Percentiles rank a stretch among this genome's conserved stretches.
phyloP scores from a whole-genome alignment of 1,140 invertebrate species.

The Drosophila oshimai region DNA sequence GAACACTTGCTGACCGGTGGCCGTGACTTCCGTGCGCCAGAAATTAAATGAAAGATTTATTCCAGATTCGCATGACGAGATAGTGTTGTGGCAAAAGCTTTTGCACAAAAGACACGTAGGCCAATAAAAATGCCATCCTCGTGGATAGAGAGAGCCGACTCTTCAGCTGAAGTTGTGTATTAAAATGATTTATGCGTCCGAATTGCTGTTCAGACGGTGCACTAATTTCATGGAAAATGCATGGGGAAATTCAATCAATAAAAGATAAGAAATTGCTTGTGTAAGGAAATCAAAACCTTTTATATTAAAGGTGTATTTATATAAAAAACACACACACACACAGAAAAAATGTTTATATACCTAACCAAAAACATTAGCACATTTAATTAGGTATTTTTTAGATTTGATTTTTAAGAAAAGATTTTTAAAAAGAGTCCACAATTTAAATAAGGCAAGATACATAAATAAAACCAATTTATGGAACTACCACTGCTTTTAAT shows the following conservation, averaged over 20 bases:
- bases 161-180: constrained; percentile 35
- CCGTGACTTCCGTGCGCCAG: constrained; percentile 71
- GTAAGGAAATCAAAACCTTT: not conserved
- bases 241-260: constrained; percentile 31
- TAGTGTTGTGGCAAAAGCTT: constrained; percentile 39
- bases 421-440: too few relatives aligned
- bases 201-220: constrained; percentile 23
- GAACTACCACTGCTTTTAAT: not conserved
- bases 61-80: constrained; percentile 73
- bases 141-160: constrained; percentile 25
- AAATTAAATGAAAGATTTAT: constrained; percentile 72
- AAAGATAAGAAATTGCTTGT: constrained; percentile 11
- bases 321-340: too few relatives aligned
- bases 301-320: too few relatives aligned
- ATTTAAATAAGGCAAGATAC: too few relatives aligned
- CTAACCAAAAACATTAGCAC: too few relatives aligned
- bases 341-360: too few relatives aligned
- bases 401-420: too few relatives aligned
- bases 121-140: constrained; percentile 71
- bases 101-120: constrained; percentile 64
- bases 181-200: constrained; percentile 68
- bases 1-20: constrained; percentile 48
- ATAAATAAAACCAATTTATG: not conserved
- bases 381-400: too few relatives aligned
- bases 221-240: constrained; percentile 66